Base-by-base conservation (phyloP, 23 tunicate genomes). In the Clavelina lepadiformis region DNA sequence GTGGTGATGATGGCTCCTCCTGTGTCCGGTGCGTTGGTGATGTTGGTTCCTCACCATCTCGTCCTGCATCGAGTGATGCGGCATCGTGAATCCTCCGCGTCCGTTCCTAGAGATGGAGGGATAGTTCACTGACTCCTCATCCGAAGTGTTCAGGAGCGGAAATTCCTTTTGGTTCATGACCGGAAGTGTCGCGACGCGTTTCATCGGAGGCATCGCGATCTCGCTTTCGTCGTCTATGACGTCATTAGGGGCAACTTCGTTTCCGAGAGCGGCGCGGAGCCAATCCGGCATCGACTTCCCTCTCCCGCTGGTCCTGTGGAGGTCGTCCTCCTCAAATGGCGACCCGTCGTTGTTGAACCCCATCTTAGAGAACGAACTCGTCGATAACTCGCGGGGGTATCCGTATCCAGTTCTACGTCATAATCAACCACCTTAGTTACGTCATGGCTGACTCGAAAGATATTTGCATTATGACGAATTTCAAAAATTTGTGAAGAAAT, bases 241-340 rank as follows among this genome's bases (percentile, higher is more conserved):
- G 15, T 73, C 35, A 13, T 52, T 38, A 1, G 31, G 80, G 3
- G 20, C 63, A 11, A 74, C 89, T 28, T 89, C 97, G 21, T 71
- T 74, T 11, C 81, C 91, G 5, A 81, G 70, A 32, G 97, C 97
- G 0, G 89, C 97, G 63, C 82, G 38, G 2, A 89, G 79, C 97
- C 97, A 89, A 25, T 69, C 86, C 18, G 97, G 97, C 79, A 81
- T 76, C 55, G 84, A 76, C 46, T 81, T 89, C 55, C 75, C 64
- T 33, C 74, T 49, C 28, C 73, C 59, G n/a, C 44, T 45, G 24
- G 56, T 32, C 25, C 51, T 21, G 51, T 63, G 31, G 5, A 62
- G 38, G 28, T 75, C 80, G 27, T 75, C 80, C 30, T 63, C 70
- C 30, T 58, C 72, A 34, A 57, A 46, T 45, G 62, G 23, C n/a